These are phyloP conservation scores for Axea sp. DNA, from an alignment of 2,888 invertebrate genomes.

Conservation along the genomic window DNA sequence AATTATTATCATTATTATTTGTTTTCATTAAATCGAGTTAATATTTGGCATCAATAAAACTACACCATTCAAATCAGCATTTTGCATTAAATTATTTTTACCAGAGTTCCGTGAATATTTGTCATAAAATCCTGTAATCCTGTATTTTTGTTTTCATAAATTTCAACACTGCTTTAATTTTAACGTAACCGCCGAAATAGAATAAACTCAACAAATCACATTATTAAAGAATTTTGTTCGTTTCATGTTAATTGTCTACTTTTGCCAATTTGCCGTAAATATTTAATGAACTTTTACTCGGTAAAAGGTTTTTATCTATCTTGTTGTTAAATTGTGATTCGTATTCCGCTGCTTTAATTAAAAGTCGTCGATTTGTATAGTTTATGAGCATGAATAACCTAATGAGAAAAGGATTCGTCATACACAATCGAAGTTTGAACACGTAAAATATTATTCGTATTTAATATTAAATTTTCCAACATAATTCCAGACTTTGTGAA, in stretches of 20 bases:
- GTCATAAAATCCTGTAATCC: too few relatives aligned
- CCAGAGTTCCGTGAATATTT: too few relatives aligned
- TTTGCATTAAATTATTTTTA: conserved; percentile 64
- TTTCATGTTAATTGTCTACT: conserved; percentile 8
- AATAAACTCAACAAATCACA: conserved; percentile 68
- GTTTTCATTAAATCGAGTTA: conserved; percentile 6
- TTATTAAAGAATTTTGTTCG: conserved; percentile 58
- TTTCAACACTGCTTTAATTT: conserved; percentile 71
- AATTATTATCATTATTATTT: conserved; percentile 14
- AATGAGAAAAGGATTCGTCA: conserved; percentile 39
- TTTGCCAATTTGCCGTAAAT: conserved; percentile 29
- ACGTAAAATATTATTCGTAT: conserved; percentile 1
- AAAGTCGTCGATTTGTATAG: conserved; percentile 33
- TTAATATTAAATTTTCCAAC: conserved; percentile 10
- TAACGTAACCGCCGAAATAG: too few relatives aligned
- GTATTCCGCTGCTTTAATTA: conserved; percentile 50
- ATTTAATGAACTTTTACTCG: neutral
- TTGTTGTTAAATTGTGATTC: conserved; percentile 38
- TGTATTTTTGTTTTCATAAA: conserved; percentile 65
- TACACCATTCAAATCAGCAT: conserved; percentile 66
- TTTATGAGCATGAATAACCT: conserved; percentile 35
- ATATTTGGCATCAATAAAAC: conserved; percentile 16
- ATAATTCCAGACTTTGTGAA: conserved; percentile 51
- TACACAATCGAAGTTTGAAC: conserved; percentile 22
- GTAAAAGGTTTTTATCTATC: neutral